Base-by-base conservation (phyloP, 2,797 vertebrate genomes). In the Neoniphon sammara region DNA sequence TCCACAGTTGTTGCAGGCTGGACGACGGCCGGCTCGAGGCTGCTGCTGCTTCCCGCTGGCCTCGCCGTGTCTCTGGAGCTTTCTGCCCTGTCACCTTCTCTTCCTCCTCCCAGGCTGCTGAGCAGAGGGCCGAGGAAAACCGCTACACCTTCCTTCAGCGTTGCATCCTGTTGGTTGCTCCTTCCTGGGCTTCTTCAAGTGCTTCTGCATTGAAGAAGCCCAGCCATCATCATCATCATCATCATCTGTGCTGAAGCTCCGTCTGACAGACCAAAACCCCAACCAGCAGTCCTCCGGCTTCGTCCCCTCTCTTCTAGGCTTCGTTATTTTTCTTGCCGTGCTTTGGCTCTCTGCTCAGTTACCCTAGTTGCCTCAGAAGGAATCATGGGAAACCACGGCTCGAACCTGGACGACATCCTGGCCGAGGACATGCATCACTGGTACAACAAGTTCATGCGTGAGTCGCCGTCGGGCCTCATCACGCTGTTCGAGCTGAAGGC, bases 371-470 rank as follows among this genome's bases (percentile, higher is more conserved):
- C 10, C 8, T 39, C 9, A 3, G 20, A 7, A 36, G 1, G 36
- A 55, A 10, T n/a, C 54, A 95, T 95, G 94, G 94, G 94, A 47
- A 92, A 91, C 73, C 88, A 94, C 66, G 91, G 91, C 75, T 94
- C 94, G 0, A 93, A 78, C 78, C 59, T 94, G 86, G 94, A 94
- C 4, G 93, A 94, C 59, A 92, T 96, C 85, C 92, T 95, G 88
- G 91, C 95, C 2, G 90, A 96, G 90, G 95, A 97, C 87, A 96
- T 96, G 93, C 94, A 95, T 84, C 92, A 95, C 23, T 96, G 96
- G 94, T 96, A 96, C 82, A 95, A 95, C 84, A 96, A 95, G 88
- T 97, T 96, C 87, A 96, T 96, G 95, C 90, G 78, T 25, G 95
- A 97, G 69, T 96, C 95, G 46, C 95, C 96, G 11, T 95, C 95